Evolutionary conservation across 2,113 vertebrate genomes (phyloP), one percentile per base, ranked within the genome.

Genomic region (Sander lucioperca): DNA sequence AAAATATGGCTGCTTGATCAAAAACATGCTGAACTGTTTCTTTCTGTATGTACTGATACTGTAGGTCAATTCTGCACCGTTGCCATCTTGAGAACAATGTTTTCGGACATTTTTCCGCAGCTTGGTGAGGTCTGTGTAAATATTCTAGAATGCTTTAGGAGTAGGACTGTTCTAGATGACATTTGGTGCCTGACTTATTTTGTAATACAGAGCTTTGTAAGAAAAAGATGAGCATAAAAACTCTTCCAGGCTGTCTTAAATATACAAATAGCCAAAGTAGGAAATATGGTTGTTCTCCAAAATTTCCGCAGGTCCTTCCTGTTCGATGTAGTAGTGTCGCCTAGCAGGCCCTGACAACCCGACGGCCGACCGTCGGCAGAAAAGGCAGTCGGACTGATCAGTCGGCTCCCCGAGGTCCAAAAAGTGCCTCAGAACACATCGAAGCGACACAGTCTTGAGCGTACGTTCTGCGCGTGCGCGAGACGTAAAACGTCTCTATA

Each of bases 1-100:
- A 88, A 90, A 88, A 90, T 87, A 93, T 80, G 92, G 88, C 94
- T 93, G 91, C 92, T 94, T 92, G 75, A 92, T 94, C 79, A 86
- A 87, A 87, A 87, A 88, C 70, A 89, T 43, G 33, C 89, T 82
- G 83, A 58, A 83, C 77, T 86, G 77, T 82, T 90, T 89, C 73
- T 87, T 77, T 92, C 84, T 93, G 80, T 93, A 90, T 93, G 90
- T 91, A 92, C 85, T 91, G 88, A 94, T 92, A 93, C 89, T 91
- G 89, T 92, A 87, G 91, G 89, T 93, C 85, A 89, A 90, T 64
- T 84, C 87, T 79, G 82, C 86, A 89, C 81, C 77, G 39, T 63
- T 48, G 77, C 84, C 75, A 21, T 84, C 62, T 80, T 78, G 84
- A 81, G 80, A 79, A 76, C 66, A 56, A 19, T 47, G 68, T 76